Conservation (phyloP, 92 coral and sea anemone species). For the Actinostola sp. region DNA sequence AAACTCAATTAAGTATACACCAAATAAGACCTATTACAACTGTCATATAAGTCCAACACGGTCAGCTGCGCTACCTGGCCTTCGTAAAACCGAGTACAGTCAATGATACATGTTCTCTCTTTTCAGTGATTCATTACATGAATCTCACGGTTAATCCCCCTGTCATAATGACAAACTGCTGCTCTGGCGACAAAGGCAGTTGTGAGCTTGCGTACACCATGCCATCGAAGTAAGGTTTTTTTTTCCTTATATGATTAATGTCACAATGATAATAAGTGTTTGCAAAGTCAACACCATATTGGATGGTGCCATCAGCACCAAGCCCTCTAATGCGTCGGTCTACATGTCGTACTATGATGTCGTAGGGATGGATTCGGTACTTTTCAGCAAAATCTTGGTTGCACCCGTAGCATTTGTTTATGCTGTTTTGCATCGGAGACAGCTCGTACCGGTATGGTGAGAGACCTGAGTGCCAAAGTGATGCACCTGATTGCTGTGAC, state of each 20-base stretch:
- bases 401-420: slow-evolving; percentile 51
- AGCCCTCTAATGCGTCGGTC: slow-evolving; percentile 22
- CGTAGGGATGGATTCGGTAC: slow-evolving; percentile 19
- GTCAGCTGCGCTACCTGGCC: too few species aligned
- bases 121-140: too few species aligned
- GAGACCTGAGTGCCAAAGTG: slow-evolving; percentile 53
- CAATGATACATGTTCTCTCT: too few species aligned
- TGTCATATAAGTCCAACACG: too few species aligned
- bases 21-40: too few species aligned
- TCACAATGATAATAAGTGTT: slow-evolving; percentile 18
- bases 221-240: too few species aligned
- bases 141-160: too few species aligned
- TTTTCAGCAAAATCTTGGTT: slow-evolving; percentile 29
- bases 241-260: background rate
- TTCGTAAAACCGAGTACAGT: too few species aligned
- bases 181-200: too few species aligned
- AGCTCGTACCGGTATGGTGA: slow-evolving; percentile 56
- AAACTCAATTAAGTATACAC: too few species aligned
- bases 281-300: slow-evolving; percentile 7
- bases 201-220: too few species aligned
- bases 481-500: slow-evolving; percentile 2
- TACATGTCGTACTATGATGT: slow-evolving; percentile 46
- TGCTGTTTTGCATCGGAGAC: slow-evolving; percentile 12
- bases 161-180: too few species aligned
- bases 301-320: background rate